phyloP scores from a whole-genome alignment of 2,797 vertebrate genomes.

The Melopsittacus undulatus region DNA sequence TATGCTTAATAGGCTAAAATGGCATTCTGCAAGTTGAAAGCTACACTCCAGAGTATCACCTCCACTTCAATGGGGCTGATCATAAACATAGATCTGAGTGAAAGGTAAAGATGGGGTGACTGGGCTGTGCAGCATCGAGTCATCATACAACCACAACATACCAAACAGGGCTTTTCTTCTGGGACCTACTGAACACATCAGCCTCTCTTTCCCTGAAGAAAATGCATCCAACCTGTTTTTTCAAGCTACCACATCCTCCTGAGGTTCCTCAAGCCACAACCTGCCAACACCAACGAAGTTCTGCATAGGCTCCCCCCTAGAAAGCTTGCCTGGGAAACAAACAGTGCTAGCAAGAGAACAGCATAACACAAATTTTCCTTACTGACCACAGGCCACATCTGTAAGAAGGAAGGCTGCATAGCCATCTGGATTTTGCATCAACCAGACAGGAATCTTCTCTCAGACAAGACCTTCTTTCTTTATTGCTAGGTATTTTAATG shows the following conservation, averaged over 20 bases:
- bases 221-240: neutral
- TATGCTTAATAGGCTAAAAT: neutral
- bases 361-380: neutral
- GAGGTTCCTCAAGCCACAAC: neutral
- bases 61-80: neutral
- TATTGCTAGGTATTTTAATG: neutral
- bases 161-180: neutral
- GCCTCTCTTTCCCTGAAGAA: neutral
- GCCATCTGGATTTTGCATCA: constrained; percentile 21
- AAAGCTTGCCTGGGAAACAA: neutral
- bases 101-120: neutral
- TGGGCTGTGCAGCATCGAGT: neutral
- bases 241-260: neutral
- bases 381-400: neutral
- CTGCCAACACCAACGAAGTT: neutral
- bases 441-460: neutral
- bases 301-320: neutral
- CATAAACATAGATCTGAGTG: neutral
- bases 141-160: neutral
- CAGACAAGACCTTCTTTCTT: neutral
- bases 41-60: neutral
- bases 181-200: neutral
- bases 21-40: neutral
- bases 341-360: neutral
- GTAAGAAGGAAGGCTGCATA: neutral